Conservation (phyloP, 2,888 invertebrate species). For the Brassicogethes aeneus region DNA sequence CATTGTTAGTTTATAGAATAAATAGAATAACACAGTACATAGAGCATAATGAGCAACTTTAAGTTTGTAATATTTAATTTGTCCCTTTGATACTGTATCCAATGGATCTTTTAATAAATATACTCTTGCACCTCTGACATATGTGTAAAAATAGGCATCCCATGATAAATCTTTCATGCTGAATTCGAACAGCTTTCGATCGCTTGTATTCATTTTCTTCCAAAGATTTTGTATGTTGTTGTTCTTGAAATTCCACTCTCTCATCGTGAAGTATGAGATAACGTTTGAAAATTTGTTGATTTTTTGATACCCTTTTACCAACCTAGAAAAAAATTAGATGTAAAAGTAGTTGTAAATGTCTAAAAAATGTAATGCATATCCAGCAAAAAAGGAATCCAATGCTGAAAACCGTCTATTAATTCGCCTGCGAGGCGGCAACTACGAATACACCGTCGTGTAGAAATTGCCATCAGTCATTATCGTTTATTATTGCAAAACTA, state of each 20-base stretch:
- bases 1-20: too few species aligned
- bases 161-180: constrained; percentile 65
- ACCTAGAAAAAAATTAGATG: constrained; percentile 10
- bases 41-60: constrained; percentile 19
- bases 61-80: constrained; percentile 41
- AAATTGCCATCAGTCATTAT: too few species aligned
- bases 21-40: constrained; percentile 12
- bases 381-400: too few species aligned
- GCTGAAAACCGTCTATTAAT: too few species aligned
- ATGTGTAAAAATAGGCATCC: constrained; percentile 41
- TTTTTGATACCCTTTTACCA: constrained; percentile 20
- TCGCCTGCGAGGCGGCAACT: too few species aligned
- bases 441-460: too few species aligned
- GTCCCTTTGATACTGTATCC: constrained; percentile 61
- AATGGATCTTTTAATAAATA: constrained; percentile 75
- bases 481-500: too few species aligned
- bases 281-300: constrained; percentile 21
- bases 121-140: constrained; percentile 43
- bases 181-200: constrained; percentile 53
- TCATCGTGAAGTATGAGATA: constrained; percentile 59
- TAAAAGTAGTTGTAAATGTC: neutral
- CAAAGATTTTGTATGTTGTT: constrained; percentile 51
- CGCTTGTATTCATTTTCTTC: constrained; percentile 47
- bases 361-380: neutral
- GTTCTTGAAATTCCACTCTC: constrained; percentile 67